Evolutionary conservation across 2,797 vertebrate species (phyloP).

Genomic region (Falco concolor): DNA sequence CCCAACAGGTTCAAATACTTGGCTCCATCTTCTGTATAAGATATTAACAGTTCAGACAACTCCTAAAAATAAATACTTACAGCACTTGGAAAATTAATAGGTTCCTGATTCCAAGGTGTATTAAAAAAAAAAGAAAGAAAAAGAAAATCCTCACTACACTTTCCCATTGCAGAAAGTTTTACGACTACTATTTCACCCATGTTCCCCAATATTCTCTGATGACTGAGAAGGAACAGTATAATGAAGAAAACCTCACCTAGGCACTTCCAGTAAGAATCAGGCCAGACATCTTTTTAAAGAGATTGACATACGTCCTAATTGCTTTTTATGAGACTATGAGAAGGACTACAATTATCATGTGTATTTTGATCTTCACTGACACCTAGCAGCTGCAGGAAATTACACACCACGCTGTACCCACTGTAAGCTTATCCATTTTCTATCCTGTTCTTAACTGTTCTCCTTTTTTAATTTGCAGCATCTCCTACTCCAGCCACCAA

Average conservation of each 20-base stretch:
- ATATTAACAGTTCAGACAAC: not conserved
- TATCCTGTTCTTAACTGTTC: not conserved
- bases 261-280: not conserved
- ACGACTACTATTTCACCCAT: not conserved
- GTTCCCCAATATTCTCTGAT: not conserved
- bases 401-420: not conserved
- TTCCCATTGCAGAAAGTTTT: not conserved
- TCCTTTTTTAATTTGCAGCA: conserved; percentile 35
- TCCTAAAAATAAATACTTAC: not conserved
- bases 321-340: not conserved
- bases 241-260: not conserved
- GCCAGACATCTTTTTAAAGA: not conserved
- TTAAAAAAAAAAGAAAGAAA: not conserved
- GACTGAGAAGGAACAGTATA: not conserved
- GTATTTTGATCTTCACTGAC: not conserved
- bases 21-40: not conserved
- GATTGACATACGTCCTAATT: not conserved
- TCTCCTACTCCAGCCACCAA: not conserved
- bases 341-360: not conserved
- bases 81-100: not conserved
- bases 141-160: not conserved
- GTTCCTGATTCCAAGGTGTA: not conserved
- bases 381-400: not conserved
- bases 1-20: not conserved
- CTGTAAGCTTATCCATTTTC: not conserved